A percentile compares a stretch with the other conserved stretches of the same genome.
phyloP scores from a whole-genome alignment of 2,797 vertebrate species.

The Protosalanx chinensis region DNA sequence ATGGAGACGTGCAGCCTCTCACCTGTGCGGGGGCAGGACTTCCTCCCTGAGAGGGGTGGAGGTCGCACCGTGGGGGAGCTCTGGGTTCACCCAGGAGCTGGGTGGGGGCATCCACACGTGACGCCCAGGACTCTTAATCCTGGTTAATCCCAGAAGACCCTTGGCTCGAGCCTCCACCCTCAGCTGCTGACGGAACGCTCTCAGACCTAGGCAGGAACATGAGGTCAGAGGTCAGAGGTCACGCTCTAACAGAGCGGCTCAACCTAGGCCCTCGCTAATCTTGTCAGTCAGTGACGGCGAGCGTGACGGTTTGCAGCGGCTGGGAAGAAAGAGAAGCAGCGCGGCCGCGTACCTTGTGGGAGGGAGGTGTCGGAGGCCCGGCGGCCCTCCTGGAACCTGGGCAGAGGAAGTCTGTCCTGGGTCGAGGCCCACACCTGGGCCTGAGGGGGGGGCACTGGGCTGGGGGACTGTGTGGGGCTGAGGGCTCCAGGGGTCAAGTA shows the following conservation, averaged over 20 bases:
- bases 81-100: constrained; percentile 60
- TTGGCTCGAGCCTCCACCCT: constrained; percentile 85
- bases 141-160: constrained; percentile 91
- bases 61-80: too few relatives aligned
- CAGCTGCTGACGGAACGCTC: constrained; percentile 94
- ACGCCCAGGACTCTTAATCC: constrained; percentile 91
- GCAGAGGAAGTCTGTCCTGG: constrained; percentile 76
- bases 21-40: constrained; percentile 92
- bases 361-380: constrained; percentile 94
- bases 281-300: not conserved
- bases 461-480: constrained; percentile 63
- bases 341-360: constrained; percentile 81
- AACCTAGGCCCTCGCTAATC: not conserved
- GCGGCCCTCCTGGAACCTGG: constrained; percentile 91
- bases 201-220: constrained; percentile 77
- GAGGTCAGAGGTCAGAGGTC: too few relatives aligned
- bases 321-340: too few relatives aligned
- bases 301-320: too few relatives aligned
- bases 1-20: too few relatives aligned
- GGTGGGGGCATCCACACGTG: constrained; percentile 78
- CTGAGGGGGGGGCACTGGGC: constrained; percentile 82
- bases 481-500: constrained; percentile 69
- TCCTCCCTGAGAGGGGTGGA: constrained; percentile 71
- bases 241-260: not conserved
- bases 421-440: constrained; percentile 73